Evolutionary conservation across 2,888 invertebrate genomes (phyloP).

Genomic region (Pardosa pseudoannulata): DNA sequence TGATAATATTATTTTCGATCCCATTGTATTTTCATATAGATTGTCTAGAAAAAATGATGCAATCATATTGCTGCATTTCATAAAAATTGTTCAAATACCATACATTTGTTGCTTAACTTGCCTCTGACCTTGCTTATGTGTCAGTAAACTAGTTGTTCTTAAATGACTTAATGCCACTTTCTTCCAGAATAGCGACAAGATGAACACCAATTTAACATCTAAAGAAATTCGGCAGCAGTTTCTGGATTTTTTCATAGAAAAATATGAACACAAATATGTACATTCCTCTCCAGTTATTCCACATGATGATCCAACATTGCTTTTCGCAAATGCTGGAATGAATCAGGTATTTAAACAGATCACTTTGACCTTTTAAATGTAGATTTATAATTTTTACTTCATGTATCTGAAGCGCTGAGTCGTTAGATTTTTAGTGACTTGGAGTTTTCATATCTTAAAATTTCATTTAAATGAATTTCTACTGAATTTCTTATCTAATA

Average conservation of each 20-base stretch:
- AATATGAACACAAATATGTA: constrained; percentile 90
- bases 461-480: too few species aligned
- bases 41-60: background rate
- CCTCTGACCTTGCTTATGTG: background rate
- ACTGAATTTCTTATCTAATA: too few species aligned
- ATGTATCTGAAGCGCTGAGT: too few species aligned
- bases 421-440: too few species aligned
- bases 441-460: too few species aligned
- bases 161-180: background rate
- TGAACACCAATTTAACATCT: constrained; percentile 79
- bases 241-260: constrained; percentile 92
- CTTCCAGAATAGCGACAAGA: constrained; percentile 29
- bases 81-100: background rate
- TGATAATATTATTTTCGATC: too few species aligned
- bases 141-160: too few species aligned
- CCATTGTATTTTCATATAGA: too few species aligned
- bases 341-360: constrained; percentile 84
- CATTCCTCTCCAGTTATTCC: constrained; percentile 99
- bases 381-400: too few species aligned
- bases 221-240: constrained; percentile 90
- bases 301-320: constrained; percentile 96
- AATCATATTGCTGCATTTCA: background rate
- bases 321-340: constrained; percentile 99
- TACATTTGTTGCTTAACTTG: background rate
- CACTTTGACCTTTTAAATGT: too few species aligned